These are phyloP conservation scores for Abscondita cerata DNA, from an alignment of 2,888 invertebrate species.

Conservation along the genomic window DNA sequence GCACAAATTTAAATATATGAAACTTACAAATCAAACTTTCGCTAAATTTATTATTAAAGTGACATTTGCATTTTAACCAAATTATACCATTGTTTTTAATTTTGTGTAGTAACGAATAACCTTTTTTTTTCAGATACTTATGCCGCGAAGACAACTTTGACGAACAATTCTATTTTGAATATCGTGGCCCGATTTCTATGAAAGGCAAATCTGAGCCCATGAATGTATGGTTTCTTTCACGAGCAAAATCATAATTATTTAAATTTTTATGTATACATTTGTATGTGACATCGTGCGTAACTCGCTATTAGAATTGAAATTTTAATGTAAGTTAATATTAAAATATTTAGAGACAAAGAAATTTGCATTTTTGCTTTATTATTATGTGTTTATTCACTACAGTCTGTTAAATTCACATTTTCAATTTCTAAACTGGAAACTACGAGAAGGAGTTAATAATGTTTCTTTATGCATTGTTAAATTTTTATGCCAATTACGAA, in stretches of 20 bases:
- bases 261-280: slow-evolving; percentile 8
- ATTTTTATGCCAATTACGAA: no score
- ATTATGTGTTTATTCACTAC: background rate
- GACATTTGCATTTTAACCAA: slow-evolving; percentile 3
- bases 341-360: background rate
- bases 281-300: slow-evolving; percentile 25
- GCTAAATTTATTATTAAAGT: slow-evolving; percentile 1
- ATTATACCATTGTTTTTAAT: background rate
- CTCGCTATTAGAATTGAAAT: background rate
- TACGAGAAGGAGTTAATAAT: no score
- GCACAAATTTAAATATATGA: background rate
- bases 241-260: slow-evolving; percentile 41
- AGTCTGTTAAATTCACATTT: no score
- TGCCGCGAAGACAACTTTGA: slow-evolving; percentile 84
- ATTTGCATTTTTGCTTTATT: background rate
- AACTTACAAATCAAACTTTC: background rate
- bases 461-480: no score
- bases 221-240: slow-evolving; percentile 88
- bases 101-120: slow-evolving; percentile 14
- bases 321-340: slow-evolving; percentile 8
- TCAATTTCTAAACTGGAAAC: no score
- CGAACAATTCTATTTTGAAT: slow-evolving; percentile 82
- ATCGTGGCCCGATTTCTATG: slow-evolving; percentile 89
- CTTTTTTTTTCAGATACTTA: slow-evolving; percentile 70
- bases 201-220: slow-evolving; percentile 94